Base-by-base conservation (phyloP, 2,888 invertebrate genomes). In the Pollenia griseotomentosa region DNA sequence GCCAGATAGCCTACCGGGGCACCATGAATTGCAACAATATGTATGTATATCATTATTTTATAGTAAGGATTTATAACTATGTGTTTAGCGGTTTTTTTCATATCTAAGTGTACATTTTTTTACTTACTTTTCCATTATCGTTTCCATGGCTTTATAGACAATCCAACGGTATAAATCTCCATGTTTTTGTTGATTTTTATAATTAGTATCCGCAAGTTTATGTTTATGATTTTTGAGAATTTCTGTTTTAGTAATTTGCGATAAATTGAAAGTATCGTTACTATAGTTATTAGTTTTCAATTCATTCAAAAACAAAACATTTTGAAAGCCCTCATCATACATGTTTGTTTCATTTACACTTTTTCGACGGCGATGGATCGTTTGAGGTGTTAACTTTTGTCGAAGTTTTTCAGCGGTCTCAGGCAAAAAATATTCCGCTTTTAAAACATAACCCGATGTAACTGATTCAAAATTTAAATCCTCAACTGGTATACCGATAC, bases 401-500 rank as follows among this genome's bases (percentile, higher is more conserved):
- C 90, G 91, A 16, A 92, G 88, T 46, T 92, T 90, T 2, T 90
- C 88, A 2, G 93, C 90, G 53, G 88, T 90, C 70, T 89, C 90
- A 5, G 92, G 92, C 59, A 92, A 84, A 83, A 91, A 91, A 71
- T 91, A 92, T 87, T 92, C 91, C 14, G 91, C 90, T 86, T 91
- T 91, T 0, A 92, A 83, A 5, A 91, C 91, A 84, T 91, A 91
- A 7, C 92, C 92, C 1, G 90, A 89, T 1, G 92, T 91, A 12
- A 92, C 88, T 5, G 91, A 90, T 86, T 92, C 92, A 77, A 85
- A 89, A 12, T 87, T 79, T 61, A 92, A 86, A 55, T 91, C 89
- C 53, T 90, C 91, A 11, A 92, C 90, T 2, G 92, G 92, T 79
- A 92, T 91, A 53, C 92, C 92, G 71, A 92, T 89, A 44, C 92